A percentile compares a stretch with the other conserved stretches of the same genome.
Evolutionary conservation across 2,888 invertebrate species (phyloP).

Genomic region (Anodontia alba): DNA sequence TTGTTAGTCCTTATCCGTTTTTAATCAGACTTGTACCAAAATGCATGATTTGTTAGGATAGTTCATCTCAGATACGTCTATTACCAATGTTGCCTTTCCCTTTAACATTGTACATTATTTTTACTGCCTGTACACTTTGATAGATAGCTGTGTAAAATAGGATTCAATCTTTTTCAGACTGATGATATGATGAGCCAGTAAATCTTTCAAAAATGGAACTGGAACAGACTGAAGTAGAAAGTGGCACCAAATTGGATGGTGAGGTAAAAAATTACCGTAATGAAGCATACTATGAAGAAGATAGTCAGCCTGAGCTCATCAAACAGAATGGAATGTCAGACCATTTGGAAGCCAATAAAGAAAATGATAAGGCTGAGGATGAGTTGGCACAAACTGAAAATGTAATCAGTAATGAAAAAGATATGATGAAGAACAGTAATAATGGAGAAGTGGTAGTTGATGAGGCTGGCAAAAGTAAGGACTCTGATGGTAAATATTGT

Average conservation of each 20-base stretch:
- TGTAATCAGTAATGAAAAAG: not conserved
- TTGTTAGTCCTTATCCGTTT: too few species aligned
- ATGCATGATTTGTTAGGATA: too few species aligned
- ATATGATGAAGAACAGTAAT: too few species aligned
- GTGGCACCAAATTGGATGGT: not conserved
- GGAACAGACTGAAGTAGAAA: not conserved
- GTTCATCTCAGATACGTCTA: too few species aligned
- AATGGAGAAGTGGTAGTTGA: too few species aligned
- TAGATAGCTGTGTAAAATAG: too few species aligned
- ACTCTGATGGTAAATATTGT: not conserved
- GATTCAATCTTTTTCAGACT: too few species aligned
- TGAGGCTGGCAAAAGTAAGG: not conserved
- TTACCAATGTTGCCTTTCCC: too few species aligned
- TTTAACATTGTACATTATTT: too few species aligned
- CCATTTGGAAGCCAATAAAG: not conserved
- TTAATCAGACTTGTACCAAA: too few species aligned
- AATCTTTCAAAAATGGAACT: not conserved
- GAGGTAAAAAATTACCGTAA: not conserved
- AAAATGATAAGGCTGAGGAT: not conserved
- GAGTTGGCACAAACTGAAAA: not conserved
- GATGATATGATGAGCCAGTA: too few species aligned
- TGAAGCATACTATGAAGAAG: not conserved
- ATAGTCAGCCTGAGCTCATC: not conserved
- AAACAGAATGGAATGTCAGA: slow-evolving; percentile 9
- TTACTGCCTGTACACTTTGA: too few species aligned